Percentiles rank a stretch among this genome's conserved stretches.
Conservation (phyloP, 2,888 invertebrate genomes). For the Leptarthrus brevirostris region DNA sequence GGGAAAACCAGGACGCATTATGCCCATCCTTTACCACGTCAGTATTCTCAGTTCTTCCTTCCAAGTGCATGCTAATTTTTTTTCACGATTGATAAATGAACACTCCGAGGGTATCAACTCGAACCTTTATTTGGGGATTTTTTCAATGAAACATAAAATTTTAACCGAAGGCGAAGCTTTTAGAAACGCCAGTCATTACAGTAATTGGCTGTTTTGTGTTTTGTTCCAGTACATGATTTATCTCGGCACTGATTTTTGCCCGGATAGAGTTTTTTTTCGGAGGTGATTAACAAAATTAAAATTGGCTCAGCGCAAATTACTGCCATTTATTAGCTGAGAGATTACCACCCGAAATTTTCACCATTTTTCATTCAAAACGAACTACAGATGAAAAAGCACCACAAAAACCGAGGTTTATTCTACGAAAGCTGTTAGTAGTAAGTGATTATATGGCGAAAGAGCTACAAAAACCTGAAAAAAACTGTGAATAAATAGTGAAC, state of each 20-base stretch:
- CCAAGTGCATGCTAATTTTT: constrained; percentile 44
- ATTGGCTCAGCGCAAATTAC: constrained; percentile 38
- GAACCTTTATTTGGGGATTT: background rate
- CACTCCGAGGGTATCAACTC: constrained; percentile 1
- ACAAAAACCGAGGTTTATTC: too few relatives aligned
- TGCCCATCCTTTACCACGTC: too few relatives aligned
- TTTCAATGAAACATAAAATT: constrained; percentile 25
- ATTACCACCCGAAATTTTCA: constrained; percentile 11
- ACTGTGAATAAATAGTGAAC: too few relatives aligned
- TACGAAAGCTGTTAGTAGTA: too few relatives aligned
- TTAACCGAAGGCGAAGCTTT: constrained; percentile 9
- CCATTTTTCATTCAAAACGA: constrained; percentile 30
- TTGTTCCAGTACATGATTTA: constrained; percentile 53
- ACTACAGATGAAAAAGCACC: background rate
- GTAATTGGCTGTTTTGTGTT: constrained; percentile 53
- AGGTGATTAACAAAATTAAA: constrained; percentile 44
- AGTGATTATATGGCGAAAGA: too few relatives aligned
- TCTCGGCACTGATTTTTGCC: constrained; percentile 50
- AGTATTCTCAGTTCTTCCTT: too few relatives aligned
- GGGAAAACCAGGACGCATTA: too few relatives aligned
- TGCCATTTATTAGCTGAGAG: constrained; percentile 33
- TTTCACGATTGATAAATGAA: constrained; percentile 49
- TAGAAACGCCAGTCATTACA: constrained; percentile 53
- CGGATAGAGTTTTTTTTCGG: background rate
- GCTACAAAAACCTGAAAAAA: too few relatives aligned